Conservation (phyloP, 2,888 invertebrate species). For the Callyntrura guangdongensis region DNA sequence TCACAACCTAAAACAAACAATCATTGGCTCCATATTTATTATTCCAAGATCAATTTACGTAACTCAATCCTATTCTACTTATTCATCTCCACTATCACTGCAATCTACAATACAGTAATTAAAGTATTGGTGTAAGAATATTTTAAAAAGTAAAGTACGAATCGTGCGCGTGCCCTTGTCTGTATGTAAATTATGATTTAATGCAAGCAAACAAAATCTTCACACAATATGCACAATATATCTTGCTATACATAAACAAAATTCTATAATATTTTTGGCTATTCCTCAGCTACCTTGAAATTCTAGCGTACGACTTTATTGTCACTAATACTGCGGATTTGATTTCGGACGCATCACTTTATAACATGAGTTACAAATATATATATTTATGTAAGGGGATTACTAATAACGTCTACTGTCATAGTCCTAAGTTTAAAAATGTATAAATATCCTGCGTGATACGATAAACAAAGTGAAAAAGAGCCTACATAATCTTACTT, state of each 20-base stretch:
- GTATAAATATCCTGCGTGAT: constrained; percentile 45
- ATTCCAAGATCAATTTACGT: not conserved
- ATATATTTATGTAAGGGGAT: constrained; percentile 3
- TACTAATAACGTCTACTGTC: not conserved
- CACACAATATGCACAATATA: constrained; percentile 44
- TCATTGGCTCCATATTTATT: not conserved
- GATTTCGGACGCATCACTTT: constrained; percentile 7
- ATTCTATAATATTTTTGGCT: constrained; percentile 44
- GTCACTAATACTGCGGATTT: constrained; percentile 7
- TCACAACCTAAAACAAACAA: not conserved
- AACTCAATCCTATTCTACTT: no score
- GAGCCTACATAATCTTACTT: constrained; percentile 53
- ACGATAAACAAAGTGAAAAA: constrained; percentile 65
- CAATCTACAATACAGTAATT: not conserved
- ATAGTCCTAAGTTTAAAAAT: not conserved
- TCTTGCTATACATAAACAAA: constrained; percentile 17
- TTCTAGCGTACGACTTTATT: not conserved
- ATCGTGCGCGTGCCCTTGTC: constrained; percentile 23
- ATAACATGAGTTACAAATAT: constrained; percentile 20
- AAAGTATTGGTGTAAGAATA: not conserved
- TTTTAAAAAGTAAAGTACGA: not conserved
- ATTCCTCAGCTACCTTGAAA: constrained; percentile 32
- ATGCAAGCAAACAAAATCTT: not conserved
- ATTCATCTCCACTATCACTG: not conserved
- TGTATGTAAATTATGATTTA: not conserved